phyloP scores from a whole-genome alignment of 2,888 invertebrate genomes.

The Papilio elwesi region DNA sequence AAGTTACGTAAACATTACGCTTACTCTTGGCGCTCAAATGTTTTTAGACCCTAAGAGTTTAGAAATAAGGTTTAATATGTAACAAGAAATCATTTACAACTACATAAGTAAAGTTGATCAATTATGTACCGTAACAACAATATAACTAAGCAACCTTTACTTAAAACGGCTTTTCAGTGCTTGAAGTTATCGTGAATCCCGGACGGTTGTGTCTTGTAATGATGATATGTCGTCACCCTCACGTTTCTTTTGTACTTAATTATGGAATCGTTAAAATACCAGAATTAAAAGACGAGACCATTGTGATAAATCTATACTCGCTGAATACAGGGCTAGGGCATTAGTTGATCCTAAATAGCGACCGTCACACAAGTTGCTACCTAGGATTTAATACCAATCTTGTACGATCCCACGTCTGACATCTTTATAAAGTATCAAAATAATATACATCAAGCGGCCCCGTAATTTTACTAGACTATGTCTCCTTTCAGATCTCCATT shows the following conservation, averaged over 20 bases:
- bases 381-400: too few relatives aligned
- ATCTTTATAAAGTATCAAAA: neutral
- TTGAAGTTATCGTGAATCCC: neutral
- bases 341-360: too few relatives aligned
- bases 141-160: neutral
- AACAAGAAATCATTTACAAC: neutral
- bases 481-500: neutral
- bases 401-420: too few relatives aligned
- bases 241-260: neutral
- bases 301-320: too few relatives aligned
- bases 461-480: neutral
- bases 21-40: neutral
- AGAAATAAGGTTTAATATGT: constrained; percentile 10
- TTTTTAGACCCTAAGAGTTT: neutral
- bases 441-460: neutral
- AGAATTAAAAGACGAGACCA: too few relatives aligned
- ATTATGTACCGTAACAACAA: neutral
- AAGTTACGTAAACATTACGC: constrained; percentile 30
- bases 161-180: neutral
- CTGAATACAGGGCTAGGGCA: too few relatives aligned
- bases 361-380: too few relatives aligned
- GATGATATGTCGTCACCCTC: neutral
- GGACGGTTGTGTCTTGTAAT: neutral
- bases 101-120: neutral
- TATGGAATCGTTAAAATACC: too few relatives aligned